Evolutionary conservation across 2,888 invertebrate species (phyloP).

Genomic region (Drosophila crucigera): DNA sequence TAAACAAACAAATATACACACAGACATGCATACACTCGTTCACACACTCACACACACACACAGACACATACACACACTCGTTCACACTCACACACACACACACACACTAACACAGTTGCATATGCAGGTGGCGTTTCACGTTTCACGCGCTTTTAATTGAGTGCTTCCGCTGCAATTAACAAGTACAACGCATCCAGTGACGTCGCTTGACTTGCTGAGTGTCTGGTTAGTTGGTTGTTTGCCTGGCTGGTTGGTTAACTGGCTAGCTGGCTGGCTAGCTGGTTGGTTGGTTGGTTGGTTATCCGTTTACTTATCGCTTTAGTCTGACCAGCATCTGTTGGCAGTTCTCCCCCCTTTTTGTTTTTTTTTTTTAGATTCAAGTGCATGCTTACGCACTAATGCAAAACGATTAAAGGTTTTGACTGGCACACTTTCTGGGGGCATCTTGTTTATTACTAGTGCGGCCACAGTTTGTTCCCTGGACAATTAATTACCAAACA

Average conservation of each 20-base stretch:
- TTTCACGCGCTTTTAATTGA: conserved; percentile 80
- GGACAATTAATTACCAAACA: conserved; percentile 46
- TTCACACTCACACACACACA: neutral
- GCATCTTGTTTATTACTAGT: neutral
- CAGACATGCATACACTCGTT: neutral
- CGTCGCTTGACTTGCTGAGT: conserved; percentile 47
- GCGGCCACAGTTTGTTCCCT: neutral
- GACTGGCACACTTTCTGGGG: conserved; percentile 66
- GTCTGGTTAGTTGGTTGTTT: conserved; percentile 17
- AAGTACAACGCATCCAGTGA: conserved; percentile 71
- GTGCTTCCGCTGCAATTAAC: conserved; percentile 81
- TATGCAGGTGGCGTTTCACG: conserved; percentile 74
- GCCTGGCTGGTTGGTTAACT: conserved; percentile 1
- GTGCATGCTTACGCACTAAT: conserved; percentile 73
- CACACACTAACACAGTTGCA: conserved; percentile 16
- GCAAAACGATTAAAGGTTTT: conserved; percentile 72
- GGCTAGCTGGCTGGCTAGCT: conserved; percentile 14
- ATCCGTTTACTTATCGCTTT: conserved; percentile 35
- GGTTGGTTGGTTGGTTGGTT: conserved; percentile 12
- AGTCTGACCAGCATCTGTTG: conserved; percentile 42
- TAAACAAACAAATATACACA: conserved; percentile 19
- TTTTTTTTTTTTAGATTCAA: conserved; percentile 55
- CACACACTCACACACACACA: neutral
- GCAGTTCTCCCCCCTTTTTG: conserved; percentile 35
- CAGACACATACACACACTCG: neutral